Conservation (phyloP, 2,888 invertebrate species). For the Drosophila helvetica region DNA sequence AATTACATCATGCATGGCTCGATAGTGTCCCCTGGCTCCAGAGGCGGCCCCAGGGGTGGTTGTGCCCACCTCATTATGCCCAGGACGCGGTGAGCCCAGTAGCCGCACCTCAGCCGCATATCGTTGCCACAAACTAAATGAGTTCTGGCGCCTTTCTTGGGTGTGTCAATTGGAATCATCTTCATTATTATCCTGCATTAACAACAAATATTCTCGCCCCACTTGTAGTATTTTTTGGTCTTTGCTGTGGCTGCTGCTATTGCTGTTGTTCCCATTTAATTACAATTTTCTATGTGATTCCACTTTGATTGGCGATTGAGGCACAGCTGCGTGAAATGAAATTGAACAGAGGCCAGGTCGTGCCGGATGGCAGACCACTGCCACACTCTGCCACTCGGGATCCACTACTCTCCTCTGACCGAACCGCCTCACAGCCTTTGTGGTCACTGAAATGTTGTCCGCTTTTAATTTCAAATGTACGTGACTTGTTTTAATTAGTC, state of each 20-base stretch:
- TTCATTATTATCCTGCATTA: neutral
- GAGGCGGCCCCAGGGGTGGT: neutral
- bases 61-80: constrained; percentile 22
- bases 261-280: constrained; percentile 59
- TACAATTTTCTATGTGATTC: constrained; percentile 64
- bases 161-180: constrained; percentile 18
- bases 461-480: constrained; percentile 76
- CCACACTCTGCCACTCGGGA: neutral
- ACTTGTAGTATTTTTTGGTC: too few relatives aligned
- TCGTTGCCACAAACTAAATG: constrained; percentile 30
- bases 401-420: neutral
- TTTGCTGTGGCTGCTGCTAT: constrained; percentile 26
- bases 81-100: constrained; percentile 30
- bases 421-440: constrained; percentile 41
- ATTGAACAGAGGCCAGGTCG: neutral
- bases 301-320: constrained; percentile 43
- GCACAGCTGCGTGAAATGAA: constrained; percentile 52
- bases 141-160: constrained; percentile 11
- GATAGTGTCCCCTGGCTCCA: constrained; percentile 9
- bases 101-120: constrained; percentile 8
- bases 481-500: constrained; percentile 76
- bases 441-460: constrained; percentile 61
- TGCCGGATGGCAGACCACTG: neutral
- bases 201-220: constrained; percentile 60
- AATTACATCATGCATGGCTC: constrained; percentile 33